Evolutionary conservation across 2,797 vertebrate species (phyloP).

Genomic region (Tangara arthus): DNA sequence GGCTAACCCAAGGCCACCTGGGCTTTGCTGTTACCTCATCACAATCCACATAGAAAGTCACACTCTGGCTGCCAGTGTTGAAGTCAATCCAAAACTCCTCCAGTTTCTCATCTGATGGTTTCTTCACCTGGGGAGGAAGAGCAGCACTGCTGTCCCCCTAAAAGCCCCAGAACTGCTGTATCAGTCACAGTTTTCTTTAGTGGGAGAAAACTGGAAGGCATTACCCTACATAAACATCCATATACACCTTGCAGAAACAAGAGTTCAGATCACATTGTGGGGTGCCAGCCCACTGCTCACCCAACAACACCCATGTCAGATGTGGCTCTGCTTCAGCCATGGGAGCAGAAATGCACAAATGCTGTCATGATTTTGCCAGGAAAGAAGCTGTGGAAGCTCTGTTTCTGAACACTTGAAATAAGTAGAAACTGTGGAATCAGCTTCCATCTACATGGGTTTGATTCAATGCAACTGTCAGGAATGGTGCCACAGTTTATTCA

Average conservation of each 20-base stretch:
- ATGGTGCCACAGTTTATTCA: rapidly evolving
- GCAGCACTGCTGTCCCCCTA: neutral
- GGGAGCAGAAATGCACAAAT: neutral
- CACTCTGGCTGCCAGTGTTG: slow-evolving; percentile 81
- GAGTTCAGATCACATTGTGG: rapidly evolving
- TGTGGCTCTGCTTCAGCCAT: rapidly evolving
- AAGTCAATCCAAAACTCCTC: slow-evolving; percentile 94
- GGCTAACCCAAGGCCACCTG: neutral
- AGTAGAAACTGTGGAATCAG: neutral
- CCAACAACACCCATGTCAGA: neutral
- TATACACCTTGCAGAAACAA: neutral
- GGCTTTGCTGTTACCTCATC: slow-evolving; percentile 74
- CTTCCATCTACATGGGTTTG: neutral
- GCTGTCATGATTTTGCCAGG: rapidly evolving
- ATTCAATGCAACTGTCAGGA: neutral
- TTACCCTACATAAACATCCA: rapidly evolving
- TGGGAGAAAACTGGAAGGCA: neutral
- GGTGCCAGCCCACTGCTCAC: neutral
- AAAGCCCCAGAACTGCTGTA: rapidly evolving
- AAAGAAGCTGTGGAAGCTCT: neutral
- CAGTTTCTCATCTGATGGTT: slow-evolving; percentile 84
- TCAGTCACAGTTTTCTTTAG: neutral
- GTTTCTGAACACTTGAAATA: neutral
- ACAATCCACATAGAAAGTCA: slow-evolving; percentile 88
- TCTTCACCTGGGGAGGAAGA: slow-evolving; percentile 77